Conservation (phyloP, 2,888 invertebrate genomes). For the Autographa pulchrina region DNA sequence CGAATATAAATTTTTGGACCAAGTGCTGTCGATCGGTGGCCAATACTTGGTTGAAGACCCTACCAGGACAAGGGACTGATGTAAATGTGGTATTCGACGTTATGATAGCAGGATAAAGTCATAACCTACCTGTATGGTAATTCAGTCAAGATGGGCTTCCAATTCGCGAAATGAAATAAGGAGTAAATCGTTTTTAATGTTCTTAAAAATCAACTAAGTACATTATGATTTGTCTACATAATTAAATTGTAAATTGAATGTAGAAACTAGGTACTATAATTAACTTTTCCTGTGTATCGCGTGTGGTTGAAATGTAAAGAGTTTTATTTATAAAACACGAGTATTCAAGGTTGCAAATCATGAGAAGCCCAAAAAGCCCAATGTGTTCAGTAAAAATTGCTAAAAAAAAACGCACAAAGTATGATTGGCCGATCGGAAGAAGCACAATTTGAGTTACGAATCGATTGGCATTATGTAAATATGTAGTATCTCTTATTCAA, state of each 20-base stretch:
- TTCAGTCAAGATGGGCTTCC: slow-evolving; percentile 1
- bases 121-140: neutral
- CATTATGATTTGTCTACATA: neutral
- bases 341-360: slow-evolving; percentile 42
- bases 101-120: neutral
- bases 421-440: slow-evolving; percentile 72
- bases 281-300: slow-evolving; percentile 23
- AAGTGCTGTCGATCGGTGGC: slow-evolving; percentile 83
- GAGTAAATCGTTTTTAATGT: no score
- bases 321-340: slow-evolving; percentile 16
- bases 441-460: slow-evolving; percentile 69
- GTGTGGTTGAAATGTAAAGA: slow-evolving; percentile 11
- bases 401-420: slow-evolving; percentile 72
- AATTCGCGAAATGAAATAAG: neutral
- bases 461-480: slow-evolving; percentile 72
- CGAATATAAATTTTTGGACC: slow-evolving; percentile 81
- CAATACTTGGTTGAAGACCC: slow-evolving; percentile 55
- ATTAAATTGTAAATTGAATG: neutral
- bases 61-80: slow-evolving; percentile 21
- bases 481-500: slow-evolving; percentile 64
- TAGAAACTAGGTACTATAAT: neutral
- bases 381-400: slow-evolving; percentile 39
- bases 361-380: slow-evolving; percentile 64
- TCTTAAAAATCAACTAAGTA: neutral
- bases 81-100: slow-evolving; percentile 22